Evolutionary conservation across 2,113 vertebrate species (phyloP).

Genomic region (Takifugu bimaculatus): DNA sequence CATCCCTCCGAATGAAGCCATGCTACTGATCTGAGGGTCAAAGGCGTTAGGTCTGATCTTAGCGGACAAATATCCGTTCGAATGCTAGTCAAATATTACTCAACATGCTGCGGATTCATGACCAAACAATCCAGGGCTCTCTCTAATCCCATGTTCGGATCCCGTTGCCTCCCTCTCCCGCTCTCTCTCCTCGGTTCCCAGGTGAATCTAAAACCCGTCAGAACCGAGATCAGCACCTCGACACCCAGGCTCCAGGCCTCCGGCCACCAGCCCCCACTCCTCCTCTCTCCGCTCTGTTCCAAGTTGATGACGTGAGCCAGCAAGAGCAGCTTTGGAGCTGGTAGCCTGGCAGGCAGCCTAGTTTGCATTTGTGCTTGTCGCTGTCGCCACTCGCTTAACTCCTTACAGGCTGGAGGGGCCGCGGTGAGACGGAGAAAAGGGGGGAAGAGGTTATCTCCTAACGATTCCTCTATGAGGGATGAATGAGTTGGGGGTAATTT

Average conservation of each 20-base stretch:
- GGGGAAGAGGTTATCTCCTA: slow-evolving; percentile 8
- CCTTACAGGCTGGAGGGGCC: slow-evolving; percentile 74
- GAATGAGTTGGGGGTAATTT: neutral
- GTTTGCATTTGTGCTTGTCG: slow-evolving; percentile 81
- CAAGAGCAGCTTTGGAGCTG: slow-evolving; percentile 76
- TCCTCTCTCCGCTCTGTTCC: slow-evolving; percentile 56
- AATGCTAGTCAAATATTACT: too few species aligned
- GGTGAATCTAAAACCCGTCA: slow-evolving; percentile 1
- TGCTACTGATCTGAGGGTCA: too few species aligned
- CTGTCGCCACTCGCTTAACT: slow-evolving; percentile 82
- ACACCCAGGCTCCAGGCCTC: slow-evolving; percentile 44
- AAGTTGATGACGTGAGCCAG: slow-evolving; percentile 78
- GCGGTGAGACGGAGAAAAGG: slow-evolving; percentile 16
- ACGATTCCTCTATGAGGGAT: neutral
- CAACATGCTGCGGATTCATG: too few species aligned
- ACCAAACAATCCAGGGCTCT: too few species aligned
- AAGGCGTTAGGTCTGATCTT: too few species aligned
- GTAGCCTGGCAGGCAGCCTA: slow-evolving; percentile 84
- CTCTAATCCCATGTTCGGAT: too few species aligned
- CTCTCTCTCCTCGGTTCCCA: too few species aligned
- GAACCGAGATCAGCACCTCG: slow-evolving; percentile 37
- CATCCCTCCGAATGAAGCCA: too few species aligned
- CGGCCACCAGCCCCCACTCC: slow-evolving; percentile 32
- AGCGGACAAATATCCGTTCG: too few species aligned
- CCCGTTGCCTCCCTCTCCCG: too few species aligned